Evolutionary conservation across 2,113 vertebrate genomes (phyloP).

Genomic region (Gallinago media): DNA sequence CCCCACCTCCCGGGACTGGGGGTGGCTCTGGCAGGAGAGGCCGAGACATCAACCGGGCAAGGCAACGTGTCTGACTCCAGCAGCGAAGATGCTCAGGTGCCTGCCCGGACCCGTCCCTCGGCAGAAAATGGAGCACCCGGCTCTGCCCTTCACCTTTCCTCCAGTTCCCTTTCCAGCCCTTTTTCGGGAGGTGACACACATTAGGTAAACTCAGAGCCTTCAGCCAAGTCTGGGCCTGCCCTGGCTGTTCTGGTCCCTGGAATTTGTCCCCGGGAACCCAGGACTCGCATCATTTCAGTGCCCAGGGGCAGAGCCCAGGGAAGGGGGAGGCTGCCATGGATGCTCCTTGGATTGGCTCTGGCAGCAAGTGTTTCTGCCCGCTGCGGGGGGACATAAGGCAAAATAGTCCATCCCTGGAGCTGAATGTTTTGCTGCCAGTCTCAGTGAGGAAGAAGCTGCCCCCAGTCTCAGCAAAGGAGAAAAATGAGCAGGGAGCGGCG

Average conservation of each 20-base stretch:
- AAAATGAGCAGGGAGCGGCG: neutral
- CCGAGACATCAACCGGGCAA: neutral
- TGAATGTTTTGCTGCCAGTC: neutral
- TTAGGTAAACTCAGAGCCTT: neutral
- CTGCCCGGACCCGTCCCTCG: neutral
- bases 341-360: neutral
- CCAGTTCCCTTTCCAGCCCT: neutral
- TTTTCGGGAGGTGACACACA: neutral
- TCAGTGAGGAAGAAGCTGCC: neutral
- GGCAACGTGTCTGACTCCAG: neutral
- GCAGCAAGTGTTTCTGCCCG: too few species aligned
- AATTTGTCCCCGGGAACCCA: neutral
- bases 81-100: neutral
- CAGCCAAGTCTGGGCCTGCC: neutral
- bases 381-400: neutral
- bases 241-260: neutral
- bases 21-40: neutral
- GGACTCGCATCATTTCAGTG: accelerated
- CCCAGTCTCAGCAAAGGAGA: neutral
- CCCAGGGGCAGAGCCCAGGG: neutral
- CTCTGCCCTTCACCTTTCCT: neutral
- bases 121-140: accelerated
- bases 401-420: neutral
- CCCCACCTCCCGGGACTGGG: neutral
- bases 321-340: neutral